Conservation (phyloP, 2,888 invertebrate species). For the Eristalis intricaria region DNA sequence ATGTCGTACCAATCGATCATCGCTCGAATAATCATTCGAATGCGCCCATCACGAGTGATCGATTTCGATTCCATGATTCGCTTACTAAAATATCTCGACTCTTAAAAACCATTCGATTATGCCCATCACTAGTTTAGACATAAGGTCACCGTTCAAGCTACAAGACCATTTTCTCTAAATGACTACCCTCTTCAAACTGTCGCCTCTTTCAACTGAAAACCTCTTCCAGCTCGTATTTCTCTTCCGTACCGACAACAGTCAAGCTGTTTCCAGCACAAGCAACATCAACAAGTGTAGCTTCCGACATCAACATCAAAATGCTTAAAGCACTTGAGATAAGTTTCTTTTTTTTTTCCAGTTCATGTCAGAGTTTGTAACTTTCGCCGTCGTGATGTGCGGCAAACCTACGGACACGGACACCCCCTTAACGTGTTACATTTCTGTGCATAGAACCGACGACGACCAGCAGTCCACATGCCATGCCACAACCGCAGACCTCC, state of each 20-base stretch:
- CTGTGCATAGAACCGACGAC: neutral
- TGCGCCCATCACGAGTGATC: too few species aligned
- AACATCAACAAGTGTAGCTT: conserved; percentile 53
- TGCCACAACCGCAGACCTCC: neutral
- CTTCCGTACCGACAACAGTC: neutral
- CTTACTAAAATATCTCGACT: too few species aligned
- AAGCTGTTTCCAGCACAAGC: neutral
- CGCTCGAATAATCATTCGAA: too few species aligned
- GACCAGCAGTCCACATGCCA: conserved; percentile 17
- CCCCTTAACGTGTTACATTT: neutral
- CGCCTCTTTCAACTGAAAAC: neutral
- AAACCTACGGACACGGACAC: neutral
- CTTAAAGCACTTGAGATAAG: conserved; percentile 49
- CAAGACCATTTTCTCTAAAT: too few species aligned
- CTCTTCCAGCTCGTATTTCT: too few species aligned
- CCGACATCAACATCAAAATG: conserved; percentile 35
- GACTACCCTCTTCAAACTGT: too few species aligned
- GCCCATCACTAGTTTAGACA: too few species aligned
- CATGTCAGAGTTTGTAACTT: conserved; percentile 24
- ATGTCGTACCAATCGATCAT: too few species aligned
- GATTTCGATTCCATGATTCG: too few species aligned
- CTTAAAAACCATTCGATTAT: too few species aligned
- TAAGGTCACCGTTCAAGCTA: too few species aligned
- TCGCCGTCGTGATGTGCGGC: conserved; percentile 5
- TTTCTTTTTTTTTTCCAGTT: conserved; percentile 7